Conservation (phyloP, 2,888 invertebrate species). For the Cremastinae sp. region DNA sequence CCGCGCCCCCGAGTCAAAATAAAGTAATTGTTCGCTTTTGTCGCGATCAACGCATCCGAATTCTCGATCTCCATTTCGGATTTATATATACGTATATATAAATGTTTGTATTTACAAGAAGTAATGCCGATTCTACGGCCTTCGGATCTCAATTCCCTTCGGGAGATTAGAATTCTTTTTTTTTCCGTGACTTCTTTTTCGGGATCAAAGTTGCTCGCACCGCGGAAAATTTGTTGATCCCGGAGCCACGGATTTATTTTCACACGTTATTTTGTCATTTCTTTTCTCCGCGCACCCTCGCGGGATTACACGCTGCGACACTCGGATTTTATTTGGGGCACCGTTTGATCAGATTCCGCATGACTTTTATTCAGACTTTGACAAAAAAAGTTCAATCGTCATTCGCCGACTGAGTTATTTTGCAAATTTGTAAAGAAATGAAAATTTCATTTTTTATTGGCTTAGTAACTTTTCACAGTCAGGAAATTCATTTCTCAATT, state of each 20-base stretch:
- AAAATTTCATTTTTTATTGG: no score
- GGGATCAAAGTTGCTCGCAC: slow-evolving; percentile 40
- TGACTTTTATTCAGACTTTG: slow-evolving; percentile 2
- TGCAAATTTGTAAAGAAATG: no score
- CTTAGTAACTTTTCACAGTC: no score
- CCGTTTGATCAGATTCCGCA: not conserved
- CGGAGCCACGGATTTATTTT: slow-evolving; percentile 31
- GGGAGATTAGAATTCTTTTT: slow-evolving; percentile 16
- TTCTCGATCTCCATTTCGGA: slow-evolving; percentile 5
- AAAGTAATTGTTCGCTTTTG: slow-evolving; percentile 75
- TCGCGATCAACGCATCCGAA: slow-evolving; percentile 38
- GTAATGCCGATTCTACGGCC: slow-evolving; percentile 32
- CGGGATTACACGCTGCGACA: slow-evolving; percentile 8
- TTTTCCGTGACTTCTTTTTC: not conserved
- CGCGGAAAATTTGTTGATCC: slow-evolving; percentile 46
- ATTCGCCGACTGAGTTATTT: no score
- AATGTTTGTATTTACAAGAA: no score
- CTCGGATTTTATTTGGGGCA: slow-evolving; percentile 22
- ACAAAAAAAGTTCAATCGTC: no score
- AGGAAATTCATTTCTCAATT: no score
- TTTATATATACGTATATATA: no score
- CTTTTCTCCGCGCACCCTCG: not conserved
- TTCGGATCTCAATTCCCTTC: slow-evolving; percentile 23
- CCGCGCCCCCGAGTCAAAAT: slow-evolving; percentile 76
- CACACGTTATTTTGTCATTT: slow-evolving; percentile 28